These are phyloP conservation scores for Hyposmocoma kahamanoa DNA, from an alignment of 1,140 invertebrate genomes.

Conservation along the genomic window DNA sequence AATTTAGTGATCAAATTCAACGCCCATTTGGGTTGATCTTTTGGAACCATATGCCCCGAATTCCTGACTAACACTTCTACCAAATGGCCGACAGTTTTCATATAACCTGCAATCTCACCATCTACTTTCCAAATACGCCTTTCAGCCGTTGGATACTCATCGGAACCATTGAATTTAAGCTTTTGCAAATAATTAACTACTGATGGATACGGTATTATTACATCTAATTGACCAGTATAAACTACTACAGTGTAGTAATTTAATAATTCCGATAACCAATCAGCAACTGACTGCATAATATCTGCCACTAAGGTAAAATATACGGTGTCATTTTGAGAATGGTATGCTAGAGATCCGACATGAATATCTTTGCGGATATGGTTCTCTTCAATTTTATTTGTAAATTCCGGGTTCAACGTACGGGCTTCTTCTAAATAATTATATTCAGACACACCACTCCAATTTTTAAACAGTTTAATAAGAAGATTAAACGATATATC, in stretches of 20 bases:
- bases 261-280: constrained; percentile 79
- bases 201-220: constrained; percentile 83
- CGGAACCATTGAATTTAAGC: constrained; percentile 76
- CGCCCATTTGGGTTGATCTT: constrained; percentile 77
- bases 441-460: not conserved
- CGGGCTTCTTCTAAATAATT: constrained; percentile 12
- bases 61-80: constrained; percentile 82
- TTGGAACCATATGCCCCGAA: constrained; percentile 85
- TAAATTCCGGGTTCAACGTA: constrained; percentile 60
- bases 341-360: constrained; percentile 82
- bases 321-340: constrained; percentile 71
- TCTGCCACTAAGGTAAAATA: constrained; percentile 79
- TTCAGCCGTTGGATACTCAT: constrained; percentile 74
- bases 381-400: constrained; percentile 74
- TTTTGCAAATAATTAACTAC: constrained; percentile 79
- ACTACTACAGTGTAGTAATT: constrained; percentile 77
- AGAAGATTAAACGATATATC: constrained; percentile 55
- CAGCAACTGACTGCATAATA: constrained; percentile 83
- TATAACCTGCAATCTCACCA: constrained; percentile 80
- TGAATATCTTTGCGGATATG: constrained; percentile 80
- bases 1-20: not conserved
- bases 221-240: constrained; percentile 86
- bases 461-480: not conserved
- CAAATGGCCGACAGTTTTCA: constrained; percentile 77
- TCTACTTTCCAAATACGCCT: constrained; percentile 78